These are phyloP conservation scores for Drosophila persimilis DNA, from an alignment of 1,140 invertebrate species.

Conservation along the genomic window DNA sequence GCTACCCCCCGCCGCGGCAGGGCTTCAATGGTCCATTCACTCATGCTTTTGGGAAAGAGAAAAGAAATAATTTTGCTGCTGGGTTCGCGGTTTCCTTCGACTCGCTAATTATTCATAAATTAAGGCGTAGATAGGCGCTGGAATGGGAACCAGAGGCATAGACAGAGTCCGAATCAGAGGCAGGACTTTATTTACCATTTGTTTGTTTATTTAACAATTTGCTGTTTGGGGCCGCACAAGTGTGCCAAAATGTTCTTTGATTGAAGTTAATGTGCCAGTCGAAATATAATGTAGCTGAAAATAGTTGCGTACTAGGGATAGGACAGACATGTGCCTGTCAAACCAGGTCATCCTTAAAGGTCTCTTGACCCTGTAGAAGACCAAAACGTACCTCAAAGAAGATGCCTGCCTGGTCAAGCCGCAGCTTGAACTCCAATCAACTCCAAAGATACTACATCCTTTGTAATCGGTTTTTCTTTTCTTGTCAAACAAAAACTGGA, in stretches of 20 bases:
- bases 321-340: too few relatives aligned
- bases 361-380: too few relatives aligned
- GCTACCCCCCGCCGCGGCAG: background rate
- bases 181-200: slow-evolving; percentile 47
- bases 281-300: slow-evolving; percentile 1
- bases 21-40: slow-evolving; percentile 46
- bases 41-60: slow-evolving; percentile 19
- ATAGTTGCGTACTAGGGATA: background rate
- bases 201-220: slow-evolving; percentile 77
- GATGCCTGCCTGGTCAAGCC: too few relatives aligned
- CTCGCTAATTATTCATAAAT: slow-evolving; percentile 82
- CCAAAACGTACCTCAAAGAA: too few relatives aligned
- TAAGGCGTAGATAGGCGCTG: slow-evolving; percentile 54
- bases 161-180: background rate
- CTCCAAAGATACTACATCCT: too few relatives aligned
- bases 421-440: too few relatives aligned
- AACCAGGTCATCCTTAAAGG: too few relatives aligned
- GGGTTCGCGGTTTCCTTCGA: slow-evolving; percentile 56
- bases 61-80: slow-evolving; percentile 39
- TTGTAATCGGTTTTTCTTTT: too few relatives aligned
- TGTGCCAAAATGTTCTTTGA: slow-evolving; percentile 78
- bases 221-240: slow-evolving; percentile 49
- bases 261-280: slow-evolving; percentile 71
- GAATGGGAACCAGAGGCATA: background rate
- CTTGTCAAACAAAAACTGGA: too few relatives aligned